These are phyloP conservation scores for Bombus polaris DNA, from an alignment of 1,140 invertebrate genomes.

Conservation along the genomic window DNA sequence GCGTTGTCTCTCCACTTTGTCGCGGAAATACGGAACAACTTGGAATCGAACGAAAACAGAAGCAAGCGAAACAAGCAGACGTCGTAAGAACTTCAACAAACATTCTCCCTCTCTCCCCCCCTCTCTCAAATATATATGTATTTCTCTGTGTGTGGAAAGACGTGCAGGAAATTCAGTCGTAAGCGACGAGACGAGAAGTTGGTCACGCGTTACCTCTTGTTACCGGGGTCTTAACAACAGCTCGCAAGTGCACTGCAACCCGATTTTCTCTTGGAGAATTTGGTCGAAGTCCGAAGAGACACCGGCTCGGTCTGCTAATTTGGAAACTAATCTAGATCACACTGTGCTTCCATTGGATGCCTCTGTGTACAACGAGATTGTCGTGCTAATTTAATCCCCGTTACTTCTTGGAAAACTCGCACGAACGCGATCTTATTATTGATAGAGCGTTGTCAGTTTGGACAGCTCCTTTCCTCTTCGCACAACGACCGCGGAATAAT, in stretches of 20 bases:
- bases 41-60: not conserved
- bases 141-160: too few relatives aligned
- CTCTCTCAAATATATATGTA: too few relatives aligned
- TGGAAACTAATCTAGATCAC: not conserved
- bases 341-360: not conserved
- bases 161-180: constrained; percentile 2
- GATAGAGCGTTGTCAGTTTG: not conserved
- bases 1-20: not conserved
- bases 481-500: not conserved
- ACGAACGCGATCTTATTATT: not conserved
- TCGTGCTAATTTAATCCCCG: not conserved
- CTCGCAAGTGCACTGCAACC: not conserved
- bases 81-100: constrained; percentile 2
- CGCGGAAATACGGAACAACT: not conserved
- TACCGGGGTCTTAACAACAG: not conserved
- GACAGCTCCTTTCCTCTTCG: not conserved
- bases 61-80: not conserved
- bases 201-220: not conserved
- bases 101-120: rapidly evolving
- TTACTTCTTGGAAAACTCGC: not conserved
- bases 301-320: not conserved
- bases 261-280: constrained; percentile 12
- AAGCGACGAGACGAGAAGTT: not conserved
- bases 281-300: not conserved
- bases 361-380: not conserved